Base-by-base conservation (phyloP, 1,140 invertebrate genomes). In the Hycleus cichorii region DNA sequence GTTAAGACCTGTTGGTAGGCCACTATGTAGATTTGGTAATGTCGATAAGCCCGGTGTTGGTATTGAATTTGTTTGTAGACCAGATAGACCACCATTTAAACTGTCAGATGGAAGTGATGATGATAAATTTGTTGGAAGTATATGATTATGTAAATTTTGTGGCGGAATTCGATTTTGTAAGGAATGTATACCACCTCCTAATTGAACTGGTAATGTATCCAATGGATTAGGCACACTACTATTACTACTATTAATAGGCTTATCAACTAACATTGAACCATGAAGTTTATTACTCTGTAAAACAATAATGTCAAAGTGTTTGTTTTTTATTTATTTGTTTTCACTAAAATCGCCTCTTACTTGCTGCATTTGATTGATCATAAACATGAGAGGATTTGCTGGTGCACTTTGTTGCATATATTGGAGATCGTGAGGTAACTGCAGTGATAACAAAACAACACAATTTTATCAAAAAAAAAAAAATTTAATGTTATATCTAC, bases 311-410 rank as follows among this genome's bases (percentile, higher is more conserved):
- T 25, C 4, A 9, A 25, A 47, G 18, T 24, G 18, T 52, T 52
- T 27, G 42, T 42, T 18, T 25, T 52, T 6, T 11, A 12, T 12
- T 47, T 47, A 12, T 47, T 47, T 47, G 1, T 10, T 4, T 18
- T 18, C 18, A 18, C 18, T 18, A 18, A 39, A 47, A 12, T 57
- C 67, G 4, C 7, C 32, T 32, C 32, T 59, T 63, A 78, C 79
- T 71, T 80, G 78, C 61, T 81, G 80, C 73, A 81, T 77, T 65
- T 81, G 80, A 68, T 72, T 79, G 45, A 82, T 78, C 49, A 82
- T 73, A 47, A 80, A 79, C 72, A 81, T 76, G 39, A 82, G 72
- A 46, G 80, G 77, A 72, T 80, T 81, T 0, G 75, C 57, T 18
- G 57, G 58, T 12, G 59, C 40, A 48, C 48, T 44, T 63, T 67